Evolutionary conservation across 92 coral and sea anemone genomes (phyloP).

Genomic region (Epizoanthus ramosus): DNA sequence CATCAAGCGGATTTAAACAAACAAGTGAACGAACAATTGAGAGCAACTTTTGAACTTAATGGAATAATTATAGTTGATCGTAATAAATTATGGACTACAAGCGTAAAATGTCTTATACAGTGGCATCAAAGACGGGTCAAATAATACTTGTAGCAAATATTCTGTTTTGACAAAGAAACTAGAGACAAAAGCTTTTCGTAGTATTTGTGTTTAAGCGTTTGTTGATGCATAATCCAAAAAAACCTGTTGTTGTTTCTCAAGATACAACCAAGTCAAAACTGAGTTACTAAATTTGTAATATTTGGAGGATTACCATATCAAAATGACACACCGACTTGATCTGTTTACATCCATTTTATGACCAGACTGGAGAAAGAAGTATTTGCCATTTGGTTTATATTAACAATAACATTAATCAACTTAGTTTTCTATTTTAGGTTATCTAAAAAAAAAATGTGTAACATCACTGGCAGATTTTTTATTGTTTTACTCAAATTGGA

Average conservation of each 20-base stretch:
- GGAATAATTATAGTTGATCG: slow-evolving; percentile 25
- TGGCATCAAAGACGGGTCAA: not conserved
- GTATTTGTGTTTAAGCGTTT: not conserved
- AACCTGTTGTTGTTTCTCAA: not conserved
- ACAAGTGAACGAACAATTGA: slow-evolving; percentile 12
- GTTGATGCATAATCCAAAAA: not conserved
- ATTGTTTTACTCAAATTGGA: not conserved
- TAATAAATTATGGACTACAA: not conserved
- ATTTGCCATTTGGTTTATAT: not conserved
- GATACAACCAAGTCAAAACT: slow-evolving; percentile 2
- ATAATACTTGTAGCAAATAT: not conserved
- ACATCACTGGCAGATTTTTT: not conserved
- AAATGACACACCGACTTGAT: not conserved
- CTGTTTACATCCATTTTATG: not conserved
- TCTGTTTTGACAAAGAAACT: not conserved
- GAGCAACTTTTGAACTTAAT: slow-evolving; percentile 20
- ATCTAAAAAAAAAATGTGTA: not conserved
- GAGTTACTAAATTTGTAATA: slow-evolving; percentile 14
- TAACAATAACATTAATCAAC: too few species aligned
- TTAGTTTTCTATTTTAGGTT: not conserved
- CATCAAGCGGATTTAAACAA: not conserved
- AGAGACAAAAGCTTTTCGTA: not conserved
- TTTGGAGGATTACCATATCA: slow-evolving; percentile 7
- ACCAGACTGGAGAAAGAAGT: not conserved
- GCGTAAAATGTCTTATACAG: not conserved